A percentile compares a stretch with the other conserved stretches of the same genome.
These are phyloP conservation scores for Conchocele bisecta DNA, from an alignment of 2,888 invertebrate genomes.

Conservation along the genomic window DNA sequence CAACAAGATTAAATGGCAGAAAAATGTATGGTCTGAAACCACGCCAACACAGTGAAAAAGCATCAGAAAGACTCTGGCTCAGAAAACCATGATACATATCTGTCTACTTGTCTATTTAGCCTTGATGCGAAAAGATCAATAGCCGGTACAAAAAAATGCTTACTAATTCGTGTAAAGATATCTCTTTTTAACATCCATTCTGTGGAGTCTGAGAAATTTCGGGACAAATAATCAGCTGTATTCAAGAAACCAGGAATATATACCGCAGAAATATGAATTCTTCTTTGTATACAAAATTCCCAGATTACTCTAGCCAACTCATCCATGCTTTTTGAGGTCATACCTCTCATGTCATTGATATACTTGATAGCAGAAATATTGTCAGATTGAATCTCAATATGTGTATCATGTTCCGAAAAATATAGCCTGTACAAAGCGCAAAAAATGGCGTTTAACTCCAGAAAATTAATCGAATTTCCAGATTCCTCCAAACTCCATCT, in stretches of 20 bases:
- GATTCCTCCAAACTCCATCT: constrained; percentile 18
- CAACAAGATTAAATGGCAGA: constrained; percentile 29
- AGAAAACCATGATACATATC: constrained; percentile 34
- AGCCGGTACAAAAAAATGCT: constrained; percentile 30
- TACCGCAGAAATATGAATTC: constrained; percentile 31
- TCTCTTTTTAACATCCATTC: constrained; percentile 39
- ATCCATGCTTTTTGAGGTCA: constrained; percentile 17
- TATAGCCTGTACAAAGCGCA: constrained; percentile 19
- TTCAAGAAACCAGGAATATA: constrained; percentile 23
- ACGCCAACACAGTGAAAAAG: constrained; percentile 42
- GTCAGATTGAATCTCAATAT: constrained; percentile 29
- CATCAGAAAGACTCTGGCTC: constrained; percentile 36
- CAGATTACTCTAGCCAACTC: constrained; percentile 22
- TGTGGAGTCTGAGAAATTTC: constrained; percentile 30
- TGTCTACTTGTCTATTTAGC: constrained; percentile 25
- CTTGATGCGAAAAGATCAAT: constrained; percentile 49
- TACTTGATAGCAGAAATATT: constrained; percentile 35
- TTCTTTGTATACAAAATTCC: constrained; percentile 28
- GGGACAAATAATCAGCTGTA: constrained; percentile 33
- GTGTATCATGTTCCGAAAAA: not conserved
- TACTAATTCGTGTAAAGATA: constrained; percentile 22
- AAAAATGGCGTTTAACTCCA: constrained; percentile 33
- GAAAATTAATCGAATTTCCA: constrained; percentile 22
- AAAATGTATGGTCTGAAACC: constrained; percentile 42
- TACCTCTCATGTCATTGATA: constrained; percentile 36